Evolutionary conservation across 2,113 vertebrate species (phyloP).

Genomic region (Ochotona princeps): DNA sequence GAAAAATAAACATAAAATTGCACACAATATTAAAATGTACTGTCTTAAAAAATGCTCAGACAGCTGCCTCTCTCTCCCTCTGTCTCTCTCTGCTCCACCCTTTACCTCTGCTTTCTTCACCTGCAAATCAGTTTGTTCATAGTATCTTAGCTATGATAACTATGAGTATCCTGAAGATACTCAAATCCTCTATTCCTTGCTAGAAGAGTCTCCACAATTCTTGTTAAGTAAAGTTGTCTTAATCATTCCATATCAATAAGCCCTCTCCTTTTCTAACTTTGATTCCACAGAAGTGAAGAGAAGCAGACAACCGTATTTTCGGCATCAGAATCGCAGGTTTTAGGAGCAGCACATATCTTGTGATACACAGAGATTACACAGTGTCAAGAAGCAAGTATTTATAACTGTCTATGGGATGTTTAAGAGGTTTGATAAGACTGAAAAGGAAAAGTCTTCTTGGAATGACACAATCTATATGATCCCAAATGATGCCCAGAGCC

Average conservation of each 20-base stretch:
- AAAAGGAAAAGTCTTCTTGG: not conserved
- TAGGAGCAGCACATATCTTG: no score
- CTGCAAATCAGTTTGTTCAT: not conserved
- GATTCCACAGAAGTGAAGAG: not conserved
- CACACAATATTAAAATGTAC: not conserved
- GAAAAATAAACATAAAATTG: constrained; percentile 37
- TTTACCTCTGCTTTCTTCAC: not conserved
- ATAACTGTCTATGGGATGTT: not conserved
- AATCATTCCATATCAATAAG: not conserved
- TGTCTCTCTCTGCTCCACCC: not conserved
- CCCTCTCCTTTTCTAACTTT: not conserved
- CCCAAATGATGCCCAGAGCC: not conserved
- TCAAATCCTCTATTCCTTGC: not conserved
- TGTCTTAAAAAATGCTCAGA: not conserved
- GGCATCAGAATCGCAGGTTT: not conserved
- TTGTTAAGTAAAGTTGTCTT: not conserved
- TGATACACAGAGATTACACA: not conserved
- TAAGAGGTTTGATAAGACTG: not conserved
- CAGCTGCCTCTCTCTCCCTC: not conserved
- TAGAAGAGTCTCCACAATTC: not conserved
- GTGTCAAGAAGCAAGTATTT: not conserved
- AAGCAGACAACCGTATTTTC: not conserved
- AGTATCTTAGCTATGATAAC: not conserved
- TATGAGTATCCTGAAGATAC: not conserved
- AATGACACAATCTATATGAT: not conserved